Evolutionary conservation across 2,113 vertebrate species (phyloP).

Genomic region (Megalops atlanticus): DNA sequence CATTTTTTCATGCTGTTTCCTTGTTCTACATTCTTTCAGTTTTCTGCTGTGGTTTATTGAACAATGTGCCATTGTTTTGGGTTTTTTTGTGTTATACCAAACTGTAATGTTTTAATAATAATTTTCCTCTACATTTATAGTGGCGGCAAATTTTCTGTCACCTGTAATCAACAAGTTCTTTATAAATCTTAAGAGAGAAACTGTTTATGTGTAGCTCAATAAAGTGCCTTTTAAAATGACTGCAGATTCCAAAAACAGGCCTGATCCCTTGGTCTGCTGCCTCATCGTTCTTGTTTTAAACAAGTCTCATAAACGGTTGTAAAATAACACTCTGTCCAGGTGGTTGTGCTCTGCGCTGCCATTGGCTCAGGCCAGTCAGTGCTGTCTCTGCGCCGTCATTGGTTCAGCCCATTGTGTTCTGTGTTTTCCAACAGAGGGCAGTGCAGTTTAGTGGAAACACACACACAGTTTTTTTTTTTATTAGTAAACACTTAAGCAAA

Average conservation of each 20-base stretch:
- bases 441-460: slow-evolving; percentile 71
- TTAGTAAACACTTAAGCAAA: slow-evolving; percentile 38
- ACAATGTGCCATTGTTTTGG: slow-evolving; percentile 28
- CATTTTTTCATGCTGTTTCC: slow-evolving; percentile 51
- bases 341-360: not conserved
- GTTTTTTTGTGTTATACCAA: not conserved
- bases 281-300: not conserved
- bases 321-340: not conserved
- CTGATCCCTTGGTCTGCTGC: not conserved
- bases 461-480: slow-evolving; percentile 55
- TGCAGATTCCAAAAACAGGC: too few relatives aligned
- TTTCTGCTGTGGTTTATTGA: slow-evolving; percentile 3
- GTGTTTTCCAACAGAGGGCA: slow-evolving; percentile 80
- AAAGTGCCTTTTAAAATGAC: not conserved
- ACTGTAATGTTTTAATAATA: too few relatives aligned
- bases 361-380: not conserved
- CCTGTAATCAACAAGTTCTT: not conserved
- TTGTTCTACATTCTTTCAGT: slow-evolving; percentile 50
- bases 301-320: too few relatives aligned
- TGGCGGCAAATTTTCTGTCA: not conserved
- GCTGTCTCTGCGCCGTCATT: slow-evolving; percentile 46
- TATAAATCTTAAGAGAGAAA: not conserved
- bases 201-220: not conserved
- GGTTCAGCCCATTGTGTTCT: slow-evolving; percentile 43
- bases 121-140: not conserved